Percentiles rank a stretch among this genome's conserved stretches.
Evolutionary conservation across 2,888 invertebrate genomes (phyloP).

Genomic region (Cephus pulcher): DNA sequence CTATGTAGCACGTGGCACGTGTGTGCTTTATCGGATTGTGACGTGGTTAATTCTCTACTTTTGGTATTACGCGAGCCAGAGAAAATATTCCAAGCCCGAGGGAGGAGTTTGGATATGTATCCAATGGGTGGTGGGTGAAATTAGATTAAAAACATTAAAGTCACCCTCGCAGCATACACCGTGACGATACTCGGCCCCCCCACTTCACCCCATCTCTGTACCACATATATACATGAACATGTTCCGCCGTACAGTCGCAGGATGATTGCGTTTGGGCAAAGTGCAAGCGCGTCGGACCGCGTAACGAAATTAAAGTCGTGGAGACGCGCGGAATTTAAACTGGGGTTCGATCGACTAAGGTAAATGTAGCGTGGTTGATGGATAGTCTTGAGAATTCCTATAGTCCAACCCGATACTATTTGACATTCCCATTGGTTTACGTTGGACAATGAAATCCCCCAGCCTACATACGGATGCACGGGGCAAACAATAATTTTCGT

Average conservation of each 20-base stretch:
- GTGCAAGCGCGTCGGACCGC: constrained; percentile 42
- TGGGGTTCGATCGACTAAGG: constrained; percentile 13
- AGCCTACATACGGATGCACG: too few relatives aligned
- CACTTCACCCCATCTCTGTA: neutral
- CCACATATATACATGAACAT: too few relatives aligned
- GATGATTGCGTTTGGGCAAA: constrained; percentile 44
- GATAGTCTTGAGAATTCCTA: too few relatives aligned
- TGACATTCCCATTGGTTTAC: too few relatives aligned
- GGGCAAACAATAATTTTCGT: too few relatives aligned
- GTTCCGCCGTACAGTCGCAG: constrained; percentile 30
- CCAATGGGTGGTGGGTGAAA: constrained; percentile 14
- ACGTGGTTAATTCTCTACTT: too few relatives aligned
- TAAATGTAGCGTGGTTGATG: too few relatives aligned
- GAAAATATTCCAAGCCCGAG: constrained; percentile 18
- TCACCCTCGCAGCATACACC: constrained; percentile 11
- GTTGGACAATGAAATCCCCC: too few relatives aligned
- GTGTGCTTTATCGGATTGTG: too few relatives aligned
- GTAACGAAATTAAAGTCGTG: constrained; percentile 48
- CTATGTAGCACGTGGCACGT: too few relatives aligned
- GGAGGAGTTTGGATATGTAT: constrained; percentile 28
- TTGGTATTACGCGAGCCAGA: too few relatives aligned
- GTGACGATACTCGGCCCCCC: neutral
- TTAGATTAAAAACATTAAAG: constrained; percentile 55
- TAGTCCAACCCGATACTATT: too few relatives aligned
- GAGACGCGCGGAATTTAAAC: constrained; percentile 48